Evolutionary conservation across 1,140 invertebrate genomes (phyloP).

Genomic region (Stegodyphus dumicola): DNA sequence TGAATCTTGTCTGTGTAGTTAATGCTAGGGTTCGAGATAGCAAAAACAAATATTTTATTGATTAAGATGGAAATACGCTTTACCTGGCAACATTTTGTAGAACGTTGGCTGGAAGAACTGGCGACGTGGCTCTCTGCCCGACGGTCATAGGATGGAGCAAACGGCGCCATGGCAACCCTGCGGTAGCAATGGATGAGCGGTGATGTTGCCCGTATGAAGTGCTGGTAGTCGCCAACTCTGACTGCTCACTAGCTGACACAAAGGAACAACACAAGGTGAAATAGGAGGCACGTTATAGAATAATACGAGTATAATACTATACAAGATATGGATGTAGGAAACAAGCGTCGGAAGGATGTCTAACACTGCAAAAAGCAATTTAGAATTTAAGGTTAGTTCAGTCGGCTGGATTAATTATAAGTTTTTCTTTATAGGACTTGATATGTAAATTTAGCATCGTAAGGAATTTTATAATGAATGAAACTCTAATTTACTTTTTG

Average conservation of each 20-base stretch:
- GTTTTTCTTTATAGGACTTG: no score
- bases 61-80: neutral
- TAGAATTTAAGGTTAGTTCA: no score
- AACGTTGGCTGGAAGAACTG: neutral
- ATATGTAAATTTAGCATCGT: no score
- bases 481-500: no score
- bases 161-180: slow-evolving; percentile 64
- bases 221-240: slow-evolving; percentile 62
- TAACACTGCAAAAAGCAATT: no score
- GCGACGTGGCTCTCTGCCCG: neutral
- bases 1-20: neutral
- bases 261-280: slow-evolving; percentile 4
- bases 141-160: slow-evolving; percentile 63
- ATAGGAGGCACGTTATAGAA: no score
- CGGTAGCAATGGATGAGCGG: slow-evolving; percentile 63
- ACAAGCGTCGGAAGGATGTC: no score
- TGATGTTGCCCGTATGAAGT: slow-evolving; percentile 63
- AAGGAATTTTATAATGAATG: no score
- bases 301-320: no score
- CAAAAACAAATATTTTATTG: neutral
- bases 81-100: neutral
- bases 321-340: no score
- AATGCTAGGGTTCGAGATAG: neutral
- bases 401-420: no score
- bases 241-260: slow-evolving; percentile 58